phyloP scores from a whole-genome alignment of 2,113 vertebrate species.

The Acanthochromis polyacanthus region DNA sequence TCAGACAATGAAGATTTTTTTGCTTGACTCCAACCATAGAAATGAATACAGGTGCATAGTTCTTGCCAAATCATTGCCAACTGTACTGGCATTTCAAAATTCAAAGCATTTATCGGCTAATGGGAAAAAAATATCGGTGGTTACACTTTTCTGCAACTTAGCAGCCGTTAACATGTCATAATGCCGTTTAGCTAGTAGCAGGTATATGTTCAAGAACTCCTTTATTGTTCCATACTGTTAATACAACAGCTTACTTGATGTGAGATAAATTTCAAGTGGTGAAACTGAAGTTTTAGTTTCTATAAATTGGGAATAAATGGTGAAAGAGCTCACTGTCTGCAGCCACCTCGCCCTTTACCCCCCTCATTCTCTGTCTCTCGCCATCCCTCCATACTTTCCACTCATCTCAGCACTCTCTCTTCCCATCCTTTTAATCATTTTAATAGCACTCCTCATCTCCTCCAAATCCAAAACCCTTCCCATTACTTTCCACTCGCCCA shows the following conservation, averaged over 20 bases:
- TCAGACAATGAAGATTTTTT: no score
- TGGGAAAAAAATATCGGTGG: neutral
- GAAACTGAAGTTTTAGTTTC: neutral
- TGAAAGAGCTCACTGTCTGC: conserved; percentile 20
- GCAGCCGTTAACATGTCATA: neutral
- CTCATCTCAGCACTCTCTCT: conserved; percentile 15
- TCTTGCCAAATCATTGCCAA: no score
- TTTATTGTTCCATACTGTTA: neutral
- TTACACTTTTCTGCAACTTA: neutral
- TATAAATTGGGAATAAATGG: conserved; percentile 18
- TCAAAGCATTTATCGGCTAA: no score
- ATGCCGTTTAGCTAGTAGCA: neutral
- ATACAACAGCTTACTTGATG: neutral
- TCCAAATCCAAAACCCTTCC: conserved; percentile 45
- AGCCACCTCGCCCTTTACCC: neutral
- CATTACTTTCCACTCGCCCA: conserved; percentile 43
- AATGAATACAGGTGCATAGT: no score
- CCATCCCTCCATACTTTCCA: conserved; percentile 26
- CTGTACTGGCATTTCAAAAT: no score
- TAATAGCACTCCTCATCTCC: conserved; percentile 58
- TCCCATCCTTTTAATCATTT: conserved; percentile 68
- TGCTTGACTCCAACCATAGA: no score
- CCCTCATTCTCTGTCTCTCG: neutral
- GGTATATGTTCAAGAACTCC: neutral
- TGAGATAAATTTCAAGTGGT: neutral